Base-by-base conservation (phyloP, 2,888 invertebrate genomes). In the Xanthostigma xanthostigma region DNA sequence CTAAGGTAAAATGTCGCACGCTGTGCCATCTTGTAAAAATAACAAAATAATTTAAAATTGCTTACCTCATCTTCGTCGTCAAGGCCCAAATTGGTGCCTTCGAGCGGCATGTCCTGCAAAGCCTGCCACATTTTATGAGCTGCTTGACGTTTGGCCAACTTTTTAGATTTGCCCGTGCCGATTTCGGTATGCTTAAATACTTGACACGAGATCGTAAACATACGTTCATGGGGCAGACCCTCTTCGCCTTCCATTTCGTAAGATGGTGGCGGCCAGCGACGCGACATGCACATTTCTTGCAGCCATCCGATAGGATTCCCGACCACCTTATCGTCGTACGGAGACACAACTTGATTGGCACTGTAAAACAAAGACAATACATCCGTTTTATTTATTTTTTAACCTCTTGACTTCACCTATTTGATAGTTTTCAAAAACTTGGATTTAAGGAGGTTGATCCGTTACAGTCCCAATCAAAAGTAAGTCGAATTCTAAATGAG, bases 271-370 rank as follows among this genome's bases (percentile, higher is more conserved):
- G 93, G 92, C 87, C 94, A 91, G 57, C 92, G 84, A 47, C 89
- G 81, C 40, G 93, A 90, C 90, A 95, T 95, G 64, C 95, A 95
- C 68, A 95, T 79, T 67, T 97, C 96, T 66, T 89, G 88, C 48
- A 97, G 72, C 74, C 91, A 89, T 13, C 96, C 96, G 53, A 97
- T 94, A 3, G 96, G 96, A 67, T 97, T 93, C 10, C 88, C 88
- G 67, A 85, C 79, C 51, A 86, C 78, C 63, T 87, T 89, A 59
- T 90, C 90, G 56, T 89, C 87, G 58, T 74, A 76, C 0, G 77
- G 73, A 0, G 76, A 71, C 17, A 76, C 76, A 41, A 75, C 74
- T 53, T 73, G 69, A 62, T 57, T 58, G 44, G 61, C 61, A 47
- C 64, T 64, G 55, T 43, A 55, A 56, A 46, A 46, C 54, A 46